phyloP scores from a whole-genome alignment of 2,113 vertebrate species.

The Dasyurus viverrinus region DNA sequence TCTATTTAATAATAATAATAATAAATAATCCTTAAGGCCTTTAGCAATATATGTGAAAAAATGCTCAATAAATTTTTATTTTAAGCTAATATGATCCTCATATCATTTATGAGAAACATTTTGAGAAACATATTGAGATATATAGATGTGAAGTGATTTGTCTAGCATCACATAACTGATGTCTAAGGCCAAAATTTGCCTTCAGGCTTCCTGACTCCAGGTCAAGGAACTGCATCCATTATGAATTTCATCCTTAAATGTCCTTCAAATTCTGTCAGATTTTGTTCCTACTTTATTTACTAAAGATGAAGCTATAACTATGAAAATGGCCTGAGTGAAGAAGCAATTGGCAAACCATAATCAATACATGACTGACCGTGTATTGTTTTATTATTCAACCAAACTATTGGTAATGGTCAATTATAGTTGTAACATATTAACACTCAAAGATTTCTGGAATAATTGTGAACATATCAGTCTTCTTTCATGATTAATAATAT shows the following conservation, averaged over 20 bases:
- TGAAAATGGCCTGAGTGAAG: constrained; percentile 24
- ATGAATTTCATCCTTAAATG: background rate
- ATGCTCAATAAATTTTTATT: background rate
- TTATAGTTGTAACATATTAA: constrained; percentile 52
- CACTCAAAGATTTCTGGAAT: constrained; percentile 48
- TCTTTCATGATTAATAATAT: constrained; percentile 61
- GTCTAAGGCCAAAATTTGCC: background rate
- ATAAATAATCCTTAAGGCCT: background rate
- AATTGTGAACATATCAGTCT: constrained; percentile 46
- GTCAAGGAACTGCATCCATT: background rate
- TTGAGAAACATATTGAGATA: background rate
- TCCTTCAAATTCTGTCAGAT: background rate
- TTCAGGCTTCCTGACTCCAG: background rate
- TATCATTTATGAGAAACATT: background rate
- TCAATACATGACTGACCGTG: constrained; percentile 1
- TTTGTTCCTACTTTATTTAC: background rate
- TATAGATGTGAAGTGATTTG: background rate
- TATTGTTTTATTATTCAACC: constrained; percentile 31
- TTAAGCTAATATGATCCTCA: background rate
- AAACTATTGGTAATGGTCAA: constrained; percentile 20
- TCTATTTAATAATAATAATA: background rate
- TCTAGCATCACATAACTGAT: background rate
- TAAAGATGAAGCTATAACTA: background rate
- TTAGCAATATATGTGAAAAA: background rate
- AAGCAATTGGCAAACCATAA: constrained; percentile 12